phyloP scores from a whole-genome alignment of 1,140 invertebrate species.

The Eriocheir sinensis region DNA sequence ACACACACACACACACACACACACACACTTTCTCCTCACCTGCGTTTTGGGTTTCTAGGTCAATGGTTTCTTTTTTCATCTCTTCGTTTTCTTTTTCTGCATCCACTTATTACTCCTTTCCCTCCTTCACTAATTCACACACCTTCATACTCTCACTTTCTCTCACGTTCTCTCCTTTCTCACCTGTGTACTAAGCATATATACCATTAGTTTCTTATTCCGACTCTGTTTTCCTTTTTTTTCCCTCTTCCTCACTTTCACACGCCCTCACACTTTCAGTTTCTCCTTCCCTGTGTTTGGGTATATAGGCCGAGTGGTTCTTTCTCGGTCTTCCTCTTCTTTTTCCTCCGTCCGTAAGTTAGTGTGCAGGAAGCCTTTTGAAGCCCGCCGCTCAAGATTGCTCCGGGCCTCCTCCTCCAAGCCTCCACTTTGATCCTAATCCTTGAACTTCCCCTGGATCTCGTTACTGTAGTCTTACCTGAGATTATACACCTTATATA shows the following conservation, averaged over 20 bases:
- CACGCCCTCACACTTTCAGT: no score
- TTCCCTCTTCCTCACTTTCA: no score
- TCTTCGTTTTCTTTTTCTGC: not conserved
- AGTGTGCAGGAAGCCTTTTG: not conserved
- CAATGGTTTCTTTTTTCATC: not conserved
- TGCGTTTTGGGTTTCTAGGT: not conserved
- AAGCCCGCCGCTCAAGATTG: not conserved
- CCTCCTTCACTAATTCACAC: not conserved
- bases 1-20: no score
- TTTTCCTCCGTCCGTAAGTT: not conserved
- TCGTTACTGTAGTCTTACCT: not conserved
- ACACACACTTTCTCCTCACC: not conserved
- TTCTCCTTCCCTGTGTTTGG: no score
- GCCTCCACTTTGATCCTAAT: constrained; percentile 1
- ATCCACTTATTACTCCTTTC: not conserved
- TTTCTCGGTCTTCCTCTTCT: no score
- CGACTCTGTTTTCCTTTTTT: no score
- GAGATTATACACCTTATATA: not conserved
- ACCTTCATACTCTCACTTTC: not conserved
- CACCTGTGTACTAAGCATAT: no score
- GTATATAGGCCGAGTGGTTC: no score
- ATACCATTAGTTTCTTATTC: no score
- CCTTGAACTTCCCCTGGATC: not conserved
- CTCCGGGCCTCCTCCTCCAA: not conserved
- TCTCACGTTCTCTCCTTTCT: not conserved